phyloP scores from a whole-genome alignment of 2,888 invertebrate genomes.

The Lasius platythorax region DNA sequence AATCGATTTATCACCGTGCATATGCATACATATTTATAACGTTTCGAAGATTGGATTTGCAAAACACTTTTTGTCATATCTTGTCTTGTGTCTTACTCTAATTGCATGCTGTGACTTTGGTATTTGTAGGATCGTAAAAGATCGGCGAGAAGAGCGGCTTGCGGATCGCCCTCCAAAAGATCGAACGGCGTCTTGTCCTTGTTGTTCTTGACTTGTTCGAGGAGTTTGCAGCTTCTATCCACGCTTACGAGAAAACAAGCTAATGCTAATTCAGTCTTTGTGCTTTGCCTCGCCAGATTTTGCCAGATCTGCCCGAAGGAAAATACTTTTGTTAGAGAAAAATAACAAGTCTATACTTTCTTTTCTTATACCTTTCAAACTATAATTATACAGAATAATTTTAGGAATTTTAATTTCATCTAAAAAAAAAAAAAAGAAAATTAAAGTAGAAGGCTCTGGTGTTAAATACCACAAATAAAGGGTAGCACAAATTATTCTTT shows the following conservation, averaged over 20 bases:
- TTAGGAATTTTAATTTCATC: neutral
- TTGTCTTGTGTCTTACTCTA: constrained; percentile 68
- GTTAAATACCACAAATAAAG: no score
- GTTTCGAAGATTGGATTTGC: neutral
- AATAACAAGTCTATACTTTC: neutral
- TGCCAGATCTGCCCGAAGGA: constrained; percentile 83
- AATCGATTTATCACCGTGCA: neutral
- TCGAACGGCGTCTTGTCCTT: constrained; percentile 91
- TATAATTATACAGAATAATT: neutral
- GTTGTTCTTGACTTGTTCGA: constrained; percentile 87
- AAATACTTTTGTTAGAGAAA: neutral
- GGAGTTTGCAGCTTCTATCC: constrained; percentile 75
- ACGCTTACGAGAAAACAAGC: constrained; percentile 90
- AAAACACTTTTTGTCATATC: neutral
- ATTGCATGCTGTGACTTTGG: constrained; percentile 69
- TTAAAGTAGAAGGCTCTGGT: no score
- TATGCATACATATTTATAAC: neutral
- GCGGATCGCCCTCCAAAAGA: constrained; percentile 86
- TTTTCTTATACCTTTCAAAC: neutral
- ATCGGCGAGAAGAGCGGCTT: constrained; percentile 87
- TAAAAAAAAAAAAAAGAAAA: neutral
- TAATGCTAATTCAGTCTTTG: constrained; percentile 87
- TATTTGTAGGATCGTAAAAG: constrained; percentile 87
- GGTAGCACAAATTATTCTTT: no score
- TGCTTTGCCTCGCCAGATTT: constrained; percentile 81